Evolutionary conservation across 2,888 invertebrate species (phyloP), one percentile per base, ranked within the genome.

Genomic region (Macaria liturata): DNA sequence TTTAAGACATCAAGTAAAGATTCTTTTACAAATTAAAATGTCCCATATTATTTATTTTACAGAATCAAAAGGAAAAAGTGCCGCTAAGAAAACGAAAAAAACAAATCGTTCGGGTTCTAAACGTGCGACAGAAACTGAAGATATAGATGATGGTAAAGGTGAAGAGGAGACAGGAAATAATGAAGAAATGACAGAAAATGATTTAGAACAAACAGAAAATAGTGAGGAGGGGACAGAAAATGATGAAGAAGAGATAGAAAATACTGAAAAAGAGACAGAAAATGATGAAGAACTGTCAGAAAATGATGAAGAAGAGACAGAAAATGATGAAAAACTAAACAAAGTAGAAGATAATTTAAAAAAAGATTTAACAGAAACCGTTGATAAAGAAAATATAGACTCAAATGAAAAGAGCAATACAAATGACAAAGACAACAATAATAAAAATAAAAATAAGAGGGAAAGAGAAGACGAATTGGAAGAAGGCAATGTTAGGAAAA

Each of bases 21-120:
- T n/a, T n/a, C n/a, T n/a, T n/a, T n/a, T n/a, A n/a, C 4, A 34
- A 34, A 4, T 34, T 4, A 3, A 37, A 37, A 7, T 37, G 34
- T 37, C 5, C 34, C 34, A 6, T 37, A 37, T 37, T 37, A 4
- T 37, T 37, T 37, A 37, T 2, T 6, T 37, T 20, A 20, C 34
- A 37, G 34, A 7, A 37, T 37, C 59, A 0, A 85, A 84, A 61
- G 81, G 80, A 0, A 85, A 86, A 49, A 82, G 81, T 0, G 54
- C 64, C 1, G 81, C 80, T 0, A 82, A 83, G 57, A 80, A 77
- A 51, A 75, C 69, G 0, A 81, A 76, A 53, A 75, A 65, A 3
- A 77, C 37, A 37, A 49, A 49, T 8, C 5, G 31, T 31, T 32
- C 3, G n/a, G 37, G 20, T 2, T 30, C n/a, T 39, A 52, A 46